Evolutionary conservation across 2,888 invertebrate genomes (phyloP).

Genomic region (Bembecia ichneumoniformis): DNA sequence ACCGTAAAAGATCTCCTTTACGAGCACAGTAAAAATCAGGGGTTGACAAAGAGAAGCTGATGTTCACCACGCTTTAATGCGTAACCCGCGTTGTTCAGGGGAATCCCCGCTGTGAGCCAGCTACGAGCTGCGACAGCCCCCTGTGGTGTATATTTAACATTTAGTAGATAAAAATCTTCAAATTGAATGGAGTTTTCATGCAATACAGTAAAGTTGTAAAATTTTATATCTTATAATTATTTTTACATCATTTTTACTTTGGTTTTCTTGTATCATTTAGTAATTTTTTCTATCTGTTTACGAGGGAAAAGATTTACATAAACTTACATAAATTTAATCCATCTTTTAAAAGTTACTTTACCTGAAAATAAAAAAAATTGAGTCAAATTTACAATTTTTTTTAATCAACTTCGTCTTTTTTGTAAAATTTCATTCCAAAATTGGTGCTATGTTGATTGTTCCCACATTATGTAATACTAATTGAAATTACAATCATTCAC

Average conservation of each 20-base stretch:
- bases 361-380: too few species aligned
- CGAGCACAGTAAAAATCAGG: too few species aligned
- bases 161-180: slow-evolving; percentile 8
- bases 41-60: background rate
- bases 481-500: too few species aligned
- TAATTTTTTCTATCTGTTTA: too few species aligned
- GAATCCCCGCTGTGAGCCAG: slow-evolving; percentile 15
- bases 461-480: too few species aligned
- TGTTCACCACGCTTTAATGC: background rate
- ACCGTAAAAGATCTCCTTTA: too few species aligned
- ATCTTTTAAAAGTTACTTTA: background rate
- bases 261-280: too few species aligned
- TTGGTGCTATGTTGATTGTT: too few species aligned
- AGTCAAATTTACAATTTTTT: too few species aligned
- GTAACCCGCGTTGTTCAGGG: slow-evolving; percentile 2
- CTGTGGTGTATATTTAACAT: slow-evolving; percentile 16
- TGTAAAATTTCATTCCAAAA: too few species aligned
- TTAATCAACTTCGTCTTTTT: too few species aligned
- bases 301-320: background rate
- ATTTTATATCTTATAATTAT: background rate
- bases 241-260: too few species aligned
- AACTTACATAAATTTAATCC: background rate
- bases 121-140: slow-evolving; percentile 15
- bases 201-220: background rate
- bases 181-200: slow-evolving; percentile 14